phyloP scores from a whole-genome alignment of 2,113 vertebrate genomes.

The Tyto alba region DNA sequence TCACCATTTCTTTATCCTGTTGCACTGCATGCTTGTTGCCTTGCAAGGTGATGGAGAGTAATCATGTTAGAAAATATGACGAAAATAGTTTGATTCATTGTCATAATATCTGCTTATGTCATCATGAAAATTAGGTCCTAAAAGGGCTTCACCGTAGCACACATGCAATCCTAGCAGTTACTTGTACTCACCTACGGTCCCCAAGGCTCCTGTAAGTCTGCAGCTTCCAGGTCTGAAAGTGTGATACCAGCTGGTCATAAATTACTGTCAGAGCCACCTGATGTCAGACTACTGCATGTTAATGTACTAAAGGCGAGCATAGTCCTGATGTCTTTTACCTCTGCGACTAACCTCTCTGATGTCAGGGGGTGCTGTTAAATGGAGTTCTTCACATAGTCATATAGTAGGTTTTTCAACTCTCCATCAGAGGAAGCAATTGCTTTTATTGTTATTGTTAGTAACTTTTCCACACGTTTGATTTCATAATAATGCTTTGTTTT shows the following conservation, averaged over 20 bases:
- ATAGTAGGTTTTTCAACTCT: background rate
- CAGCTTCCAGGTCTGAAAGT: background rate
- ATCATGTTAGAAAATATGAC: background rate
- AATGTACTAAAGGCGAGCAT: background rate
- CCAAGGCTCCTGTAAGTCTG: background rate
- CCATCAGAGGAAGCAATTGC: background rate
- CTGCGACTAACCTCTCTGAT: background rate
- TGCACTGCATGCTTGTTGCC: background rate
- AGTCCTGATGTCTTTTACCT: background rate
- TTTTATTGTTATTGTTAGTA: constrained; percentile 63
- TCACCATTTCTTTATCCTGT: background rate
- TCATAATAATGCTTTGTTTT: constrained; percentile 74
- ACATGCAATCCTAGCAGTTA: background rate
- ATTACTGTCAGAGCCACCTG: background rate
- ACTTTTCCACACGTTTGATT: constrained; percentile 69
- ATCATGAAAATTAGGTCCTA: background rate
- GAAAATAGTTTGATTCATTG: background rate
- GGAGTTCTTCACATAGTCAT: background rate
- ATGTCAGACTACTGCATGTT: background rate
- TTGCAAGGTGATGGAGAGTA: background rate
- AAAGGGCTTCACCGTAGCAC: background rate
- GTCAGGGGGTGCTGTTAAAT: background rate
- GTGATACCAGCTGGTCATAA: background rate
- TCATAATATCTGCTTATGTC: background rate
- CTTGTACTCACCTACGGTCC: background rate